Conservation (phyloP, 1,140 invertebrate genomes). For the Forficula auricularia region DNA sequence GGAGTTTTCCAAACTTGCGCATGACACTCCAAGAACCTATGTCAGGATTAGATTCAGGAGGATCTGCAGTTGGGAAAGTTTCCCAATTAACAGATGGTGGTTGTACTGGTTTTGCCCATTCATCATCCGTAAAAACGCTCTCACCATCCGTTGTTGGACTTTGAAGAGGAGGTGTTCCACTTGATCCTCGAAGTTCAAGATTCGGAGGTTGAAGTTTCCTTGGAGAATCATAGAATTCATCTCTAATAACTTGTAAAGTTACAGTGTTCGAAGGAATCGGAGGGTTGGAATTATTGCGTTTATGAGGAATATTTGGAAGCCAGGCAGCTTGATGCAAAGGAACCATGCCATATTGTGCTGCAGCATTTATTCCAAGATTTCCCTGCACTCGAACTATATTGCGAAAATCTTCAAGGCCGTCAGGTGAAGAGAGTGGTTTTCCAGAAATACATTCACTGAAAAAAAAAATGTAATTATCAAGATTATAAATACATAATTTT, state of each 20-base stretch:
- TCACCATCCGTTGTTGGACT: slow-evolving; percentile 35
- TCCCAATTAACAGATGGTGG: slow-evolving; percentile 31
- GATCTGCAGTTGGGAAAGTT: slow-evolving; percentile 36
- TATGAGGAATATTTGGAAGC: neutral
- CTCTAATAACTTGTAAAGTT: neutral
- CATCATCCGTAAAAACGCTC: slow-evolving; percentile 38
- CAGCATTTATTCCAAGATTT: neutral
- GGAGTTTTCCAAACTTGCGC: slow-evolving; percentile 35
- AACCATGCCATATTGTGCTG: slow-evolving; percentile 2
- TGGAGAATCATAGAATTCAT: slow-evolving; percentile 34
- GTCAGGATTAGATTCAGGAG: slow-evolving; percentile 21
- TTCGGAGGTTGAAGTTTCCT: slow-evolving; percentile 22
- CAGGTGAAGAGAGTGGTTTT: slow-evolving; percentile 28
- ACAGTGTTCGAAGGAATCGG: neutral
- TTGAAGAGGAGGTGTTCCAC: slow-evolving; percentile 24
- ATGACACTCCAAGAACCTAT: slow-evolving; percentile 36
- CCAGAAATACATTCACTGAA: slow-evolving; percentile 79
- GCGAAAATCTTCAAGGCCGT: slow-evolving; percentile 9
- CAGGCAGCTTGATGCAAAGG: neutral
- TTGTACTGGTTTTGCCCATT: slow-evolving; percentile 23
- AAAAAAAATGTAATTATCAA: slow-evolving; percentile 27
- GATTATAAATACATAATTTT: slow-evolving; percentile 11
- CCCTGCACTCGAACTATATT: slow-evolving; percentile 4
- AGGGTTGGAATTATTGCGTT: too few relatives aligned
- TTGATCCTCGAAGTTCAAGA: slow-evolving; percentile 12